A percentile compares a stretch with the other conserved stretches of the same genome.
phyloP scores from a whole-genome alignment of 2,113 vertebrate genomes.

The Brachypteracias leptosomus region DNA sequence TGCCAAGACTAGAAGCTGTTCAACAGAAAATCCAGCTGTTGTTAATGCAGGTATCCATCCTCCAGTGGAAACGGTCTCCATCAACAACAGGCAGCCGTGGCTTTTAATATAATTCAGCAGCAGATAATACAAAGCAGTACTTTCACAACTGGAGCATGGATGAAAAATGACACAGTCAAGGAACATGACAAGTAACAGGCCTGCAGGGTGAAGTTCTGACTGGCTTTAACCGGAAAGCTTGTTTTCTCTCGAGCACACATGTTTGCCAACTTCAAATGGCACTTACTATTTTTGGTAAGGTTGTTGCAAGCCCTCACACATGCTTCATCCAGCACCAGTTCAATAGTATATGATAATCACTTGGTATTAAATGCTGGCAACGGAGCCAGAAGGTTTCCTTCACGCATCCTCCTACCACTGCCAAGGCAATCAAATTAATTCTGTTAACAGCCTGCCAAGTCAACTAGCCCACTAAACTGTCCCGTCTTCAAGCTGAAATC shows the following conservation, averaged over 20 bases:
- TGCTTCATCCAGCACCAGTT: constrained; percentile 17
- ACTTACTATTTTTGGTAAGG: constrained; percentile 51
- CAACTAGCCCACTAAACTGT: constrained; percentile 53
- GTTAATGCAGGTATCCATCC: background rate
- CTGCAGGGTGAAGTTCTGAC: background rate
- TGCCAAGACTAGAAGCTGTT: background rate
- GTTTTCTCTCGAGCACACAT: background rate
- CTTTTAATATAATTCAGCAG: background rate
- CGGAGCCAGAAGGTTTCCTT: constrained; percentile 32
- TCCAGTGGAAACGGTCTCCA: background rate
- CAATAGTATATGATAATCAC: constrained; percentile 25
- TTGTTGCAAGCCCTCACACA: constrained; percentile 41
- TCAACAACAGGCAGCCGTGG: background rate
- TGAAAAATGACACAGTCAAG: constrained; percentile 6
- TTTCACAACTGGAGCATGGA: background rate
- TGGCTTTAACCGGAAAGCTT: constrained; percentile 29
- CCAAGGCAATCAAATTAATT: constrained; percentile 75
- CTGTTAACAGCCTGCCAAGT: constrained; percentile 69
- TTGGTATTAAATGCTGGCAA: constrained; percentile 57
- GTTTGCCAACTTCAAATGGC: constrained; percentile 37
- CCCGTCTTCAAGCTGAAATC: constrained; percentile 44
- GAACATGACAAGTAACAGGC: constrained; percentile 18
- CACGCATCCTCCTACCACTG: constrained; percentile 47
- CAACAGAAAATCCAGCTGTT: background rate
- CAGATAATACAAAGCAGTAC: background rate